Percentiles rank a stretch among this genome's conserved stretches.
Evolutionary conservation across 2,113 vertebrate genomes (phyloP).

Genomic region (Anguilla japonica): DNA sequence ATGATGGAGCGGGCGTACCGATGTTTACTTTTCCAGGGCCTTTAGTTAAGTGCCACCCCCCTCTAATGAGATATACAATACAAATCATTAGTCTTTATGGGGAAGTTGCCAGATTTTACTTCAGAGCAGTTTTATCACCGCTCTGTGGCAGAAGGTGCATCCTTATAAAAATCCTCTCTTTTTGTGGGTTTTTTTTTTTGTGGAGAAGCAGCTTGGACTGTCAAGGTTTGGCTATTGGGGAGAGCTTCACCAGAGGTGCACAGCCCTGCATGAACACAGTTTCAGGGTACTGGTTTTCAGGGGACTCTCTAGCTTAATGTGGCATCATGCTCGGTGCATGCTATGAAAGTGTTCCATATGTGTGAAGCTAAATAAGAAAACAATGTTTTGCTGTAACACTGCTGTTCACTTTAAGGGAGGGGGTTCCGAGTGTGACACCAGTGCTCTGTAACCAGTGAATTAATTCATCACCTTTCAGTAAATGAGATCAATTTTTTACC

Average conservation of each 20-base stretch:
- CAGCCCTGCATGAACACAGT: background rate
- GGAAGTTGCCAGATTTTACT: background rate
- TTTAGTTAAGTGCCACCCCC: background rate
- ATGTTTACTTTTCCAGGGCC: background rate
- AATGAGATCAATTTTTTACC: background rate
- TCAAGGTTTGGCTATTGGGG: background rate
- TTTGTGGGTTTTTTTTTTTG: background rate
- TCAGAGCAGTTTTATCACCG: background rate
- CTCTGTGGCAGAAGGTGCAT: background rate
- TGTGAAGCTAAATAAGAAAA: background rate
- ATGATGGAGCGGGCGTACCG: too few species aligned
- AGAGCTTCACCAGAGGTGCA: background rate
- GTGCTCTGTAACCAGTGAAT: background rate
- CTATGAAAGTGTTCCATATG: background rate
- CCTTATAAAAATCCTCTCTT: background rate
- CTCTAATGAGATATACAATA: background rate
- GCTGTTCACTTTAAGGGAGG: background rate
- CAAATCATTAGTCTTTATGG: background rate
- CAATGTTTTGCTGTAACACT: background rate
- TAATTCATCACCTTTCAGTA: background rate
- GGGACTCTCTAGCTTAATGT: background rate
- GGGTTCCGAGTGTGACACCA: background rate
- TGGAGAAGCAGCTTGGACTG: background rate
- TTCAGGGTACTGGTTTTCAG: background rate
- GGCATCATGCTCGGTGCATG: background rate